Conservation (phyloP, 2,797 vertebrate genomes). For the Clamator glandarius region DNA sequence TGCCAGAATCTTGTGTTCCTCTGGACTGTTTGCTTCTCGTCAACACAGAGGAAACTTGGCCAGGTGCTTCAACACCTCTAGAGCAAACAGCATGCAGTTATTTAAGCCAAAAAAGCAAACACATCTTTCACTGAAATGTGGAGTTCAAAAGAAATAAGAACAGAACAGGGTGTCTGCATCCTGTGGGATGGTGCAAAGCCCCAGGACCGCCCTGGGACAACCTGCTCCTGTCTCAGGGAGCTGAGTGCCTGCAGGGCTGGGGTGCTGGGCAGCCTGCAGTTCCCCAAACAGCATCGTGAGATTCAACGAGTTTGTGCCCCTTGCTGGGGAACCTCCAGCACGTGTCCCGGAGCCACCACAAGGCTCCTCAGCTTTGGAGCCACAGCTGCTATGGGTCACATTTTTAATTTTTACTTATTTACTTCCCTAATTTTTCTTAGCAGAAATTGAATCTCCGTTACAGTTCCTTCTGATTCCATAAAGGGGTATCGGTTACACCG, state of each 20-base stretch:
- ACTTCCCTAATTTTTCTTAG: not conserved
- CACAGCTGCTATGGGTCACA: not conserved
- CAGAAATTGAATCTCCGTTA: not conserved
- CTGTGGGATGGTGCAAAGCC: not conserved
- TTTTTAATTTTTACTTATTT: not conserved
- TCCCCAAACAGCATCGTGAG: not conserved
- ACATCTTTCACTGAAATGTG: not conserved
- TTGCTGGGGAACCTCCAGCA: not conserved
- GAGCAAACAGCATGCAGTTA: not conserved
- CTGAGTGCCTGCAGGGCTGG: not conserved
- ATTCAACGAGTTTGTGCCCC: fast-evolving
- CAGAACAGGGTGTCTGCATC: no score
- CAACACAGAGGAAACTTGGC: not conserved
- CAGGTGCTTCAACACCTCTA: not conserved
- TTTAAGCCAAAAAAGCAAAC: constrained; percentile 35
- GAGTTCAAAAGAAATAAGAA: not conserved
- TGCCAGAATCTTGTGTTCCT: not conserved
- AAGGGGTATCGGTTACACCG: not conserved
- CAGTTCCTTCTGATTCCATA: not conserved
- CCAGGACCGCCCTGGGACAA: no score
- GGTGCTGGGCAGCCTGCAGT: fast-evolving
- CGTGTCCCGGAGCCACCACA: not conserved
- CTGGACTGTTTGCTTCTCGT: constrained; percentile 36
- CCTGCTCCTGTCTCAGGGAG: fast-evolving
- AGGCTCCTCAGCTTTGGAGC: not conserved